These are phyloP conservation scores for Vimba vimba DNA, from an alignment of 2,113 vertebrate genomes.

Conservation along the genomic window DNA sequence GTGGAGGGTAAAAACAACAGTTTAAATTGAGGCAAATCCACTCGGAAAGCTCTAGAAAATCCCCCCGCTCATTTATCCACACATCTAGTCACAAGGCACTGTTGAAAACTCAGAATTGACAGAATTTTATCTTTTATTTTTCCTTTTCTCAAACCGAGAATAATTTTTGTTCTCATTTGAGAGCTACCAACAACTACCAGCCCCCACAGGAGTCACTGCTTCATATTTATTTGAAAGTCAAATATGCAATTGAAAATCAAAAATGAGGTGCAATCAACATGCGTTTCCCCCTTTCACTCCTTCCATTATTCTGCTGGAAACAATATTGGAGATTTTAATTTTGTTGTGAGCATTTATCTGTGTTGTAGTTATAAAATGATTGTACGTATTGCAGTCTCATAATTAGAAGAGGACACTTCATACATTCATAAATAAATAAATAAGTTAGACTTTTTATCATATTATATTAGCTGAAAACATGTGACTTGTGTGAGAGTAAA, in stretches of 20 bases:
- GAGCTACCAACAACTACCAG: background rate
- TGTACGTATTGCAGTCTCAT: slow-evolving; percentile 32
- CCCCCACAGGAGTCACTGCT: background rate
- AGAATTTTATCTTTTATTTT: background rate
- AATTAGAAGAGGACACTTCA: background rate
- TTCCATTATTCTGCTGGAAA: background rate
- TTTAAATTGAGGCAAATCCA: background rate
- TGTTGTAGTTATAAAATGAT: slow-evolving; percentile 56
- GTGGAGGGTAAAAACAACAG: slow-evolving; percentile 41
- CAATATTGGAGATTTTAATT: background rate
- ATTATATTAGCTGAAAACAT: background rate
- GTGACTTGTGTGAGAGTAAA: background rate
- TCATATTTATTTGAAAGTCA: slow-evolving; percentile 36
- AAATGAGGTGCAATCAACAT: slow-evolving; percentile 43
- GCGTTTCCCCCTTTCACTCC: background rate
- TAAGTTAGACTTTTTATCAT: no score
- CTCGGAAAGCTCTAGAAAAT: background rate
- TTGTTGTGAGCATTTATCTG: slow-evolving; percentile 42
- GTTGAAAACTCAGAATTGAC: background rate
- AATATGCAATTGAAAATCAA: slow-evolving; percentile 51
- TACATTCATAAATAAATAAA: no score
- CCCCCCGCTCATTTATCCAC: slow-evolving; percentile 51
- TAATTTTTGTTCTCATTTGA: slow-evolving; percentile 20
- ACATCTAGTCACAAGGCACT: slow-evolving; percentile 45
- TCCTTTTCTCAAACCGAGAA: background rate